A percentile compares a stretch with the other conserved stretches of the same genome.
Conservation (phyloP, 2,797 vertebrate species). For the Acridotheres tristis region DNA sequence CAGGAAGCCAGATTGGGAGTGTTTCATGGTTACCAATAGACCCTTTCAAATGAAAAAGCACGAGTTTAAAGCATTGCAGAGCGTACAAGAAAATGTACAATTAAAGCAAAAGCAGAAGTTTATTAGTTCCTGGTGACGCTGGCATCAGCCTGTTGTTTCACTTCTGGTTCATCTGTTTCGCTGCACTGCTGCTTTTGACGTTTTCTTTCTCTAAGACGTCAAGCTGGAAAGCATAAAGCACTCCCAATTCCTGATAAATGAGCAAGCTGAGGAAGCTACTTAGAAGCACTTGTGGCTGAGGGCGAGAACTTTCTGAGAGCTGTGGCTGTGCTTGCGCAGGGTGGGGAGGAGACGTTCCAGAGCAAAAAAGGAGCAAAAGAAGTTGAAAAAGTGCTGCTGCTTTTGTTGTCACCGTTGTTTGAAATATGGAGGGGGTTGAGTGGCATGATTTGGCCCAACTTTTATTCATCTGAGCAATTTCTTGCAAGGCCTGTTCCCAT, state of each 20-base stretch:
- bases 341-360: slow-evolving; percentile 17
- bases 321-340: slow-evolving; percentile 58
- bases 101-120: background rate
- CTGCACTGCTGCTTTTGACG: slow-evolving; percentile 35
- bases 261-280: slow-evolving; percentile 57
- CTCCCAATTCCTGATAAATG: slow-evolving; percentile 59
- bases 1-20: slow-evolving; percentile 57
- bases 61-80: slow-evolving; percentile 32
- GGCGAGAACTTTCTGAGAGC: slow-evolving; percentile 45
- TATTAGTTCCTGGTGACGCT: background rate
- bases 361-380: slow-evolving; percentile 69
- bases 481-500: background rate
- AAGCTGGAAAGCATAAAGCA: slow-evolving; percentile 72
- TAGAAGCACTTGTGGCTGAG: slow-evolving; percentile 72
- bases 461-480: background rate
- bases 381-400: slow-evolving; percentile 4
- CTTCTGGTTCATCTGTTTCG: slow-evolving; percentile 40
- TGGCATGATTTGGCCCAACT: background rate
- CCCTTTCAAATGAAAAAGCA: background rate
- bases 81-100: background rate
- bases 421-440: slow-evolving; percentile 22
- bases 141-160: slow-evolving; percentile 34
- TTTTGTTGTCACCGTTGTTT: background rate
- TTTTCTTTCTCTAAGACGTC: slow-evolving; percentile 59
- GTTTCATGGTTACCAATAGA: slow-evolving; percentile 69